phyloP scores from a whole-genome alignment of 2,113 vertebrate genomes.

The Heterotilapia buettikoferi region DNA sequence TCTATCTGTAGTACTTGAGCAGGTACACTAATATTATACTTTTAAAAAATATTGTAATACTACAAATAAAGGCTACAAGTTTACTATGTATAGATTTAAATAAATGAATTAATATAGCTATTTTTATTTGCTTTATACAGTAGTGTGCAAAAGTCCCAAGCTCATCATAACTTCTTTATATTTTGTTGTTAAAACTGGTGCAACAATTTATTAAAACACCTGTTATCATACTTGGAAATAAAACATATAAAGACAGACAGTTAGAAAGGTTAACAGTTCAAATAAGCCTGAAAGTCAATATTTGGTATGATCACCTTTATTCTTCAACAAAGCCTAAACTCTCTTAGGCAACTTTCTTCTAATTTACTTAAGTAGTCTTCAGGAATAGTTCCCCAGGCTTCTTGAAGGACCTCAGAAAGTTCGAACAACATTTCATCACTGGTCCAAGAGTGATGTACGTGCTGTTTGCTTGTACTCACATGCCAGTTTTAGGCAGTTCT shows the following conservation, averaged over 20 bases:
- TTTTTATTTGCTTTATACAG: neutral
- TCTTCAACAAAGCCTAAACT: neutral
- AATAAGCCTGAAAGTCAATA: neutral
- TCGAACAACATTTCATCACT: neutral
- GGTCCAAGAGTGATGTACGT: neutral
- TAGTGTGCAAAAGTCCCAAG: neutral
- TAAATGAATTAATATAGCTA: accelerated
- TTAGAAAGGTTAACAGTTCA: neutral
- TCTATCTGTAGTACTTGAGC: neutral
- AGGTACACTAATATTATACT: neutral
- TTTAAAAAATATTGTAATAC: neutral
- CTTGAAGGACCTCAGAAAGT: neutral
- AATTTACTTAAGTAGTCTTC: neutral
- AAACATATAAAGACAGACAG: neutral
- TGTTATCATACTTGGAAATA: neutral
- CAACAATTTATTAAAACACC: neutral
- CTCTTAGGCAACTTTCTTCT: neutral
- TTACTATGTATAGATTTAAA: neutral
- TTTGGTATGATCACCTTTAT: neutral
- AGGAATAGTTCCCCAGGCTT: neutral
- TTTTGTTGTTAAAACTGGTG: neutral
- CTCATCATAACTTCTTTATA: neutral
- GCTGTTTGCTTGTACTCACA: neutral
- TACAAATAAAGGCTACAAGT: neutral
- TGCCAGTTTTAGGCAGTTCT: neutral